phyloP scores from a whole-genome alignment of 2,888 invertebrate species.

The Orthonevra nobilis region DNA sequence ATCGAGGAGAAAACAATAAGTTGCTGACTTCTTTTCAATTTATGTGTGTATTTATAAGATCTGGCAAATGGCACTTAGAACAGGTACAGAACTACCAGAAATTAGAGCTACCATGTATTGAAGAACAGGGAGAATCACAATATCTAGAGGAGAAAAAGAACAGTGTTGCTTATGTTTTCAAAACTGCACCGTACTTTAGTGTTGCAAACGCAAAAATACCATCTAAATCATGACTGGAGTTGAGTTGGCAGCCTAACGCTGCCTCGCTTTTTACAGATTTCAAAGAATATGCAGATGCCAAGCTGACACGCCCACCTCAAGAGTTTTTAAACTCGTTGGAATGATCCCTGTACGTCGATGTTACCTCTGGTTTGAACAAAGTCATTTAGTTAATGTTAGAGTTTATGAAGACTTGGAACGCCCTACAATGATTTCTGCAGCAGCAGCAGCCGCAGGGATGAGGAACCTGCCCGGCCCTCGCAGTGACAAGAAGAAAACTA shows the following conservation, averaged over 20 bases:
- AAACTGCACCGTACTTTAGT: neutral
- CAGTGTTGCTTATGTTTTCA: neutral
- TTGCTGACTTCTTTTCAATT: conserved; percentile 15
- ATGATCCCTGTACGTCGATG: too few species aligned
- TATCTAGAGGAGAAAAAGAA: neutral
- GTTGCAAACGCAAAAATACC: neutral
- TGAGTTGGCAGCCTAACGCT: too few species aligned
- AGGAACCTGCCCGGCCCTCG: too few species aligned
- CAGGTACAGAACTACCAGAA: neutral
- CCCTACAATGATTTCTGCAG: too few species aligned
- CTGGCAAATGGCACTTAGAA: neutral
- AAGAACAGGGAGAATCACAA: neutral
- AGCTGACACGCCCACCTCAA: too few species aligned
- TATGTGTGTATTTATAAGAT: neutral
- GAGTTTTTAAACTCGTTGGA: conserved; percentile 1
- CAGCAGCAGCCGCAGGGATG: too few species aligned
- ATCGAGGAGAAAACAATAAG: conserved; percentile 25
- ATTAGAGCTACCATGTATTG: neutral
- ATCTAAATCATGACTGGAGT: too few species aligned
- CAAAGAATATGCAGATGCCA: conserved; percentile 13
- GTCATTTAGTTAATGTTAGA: too few species aligned
- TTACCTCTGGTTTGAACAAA: too few species aligned
- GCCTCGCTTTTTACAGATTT: conserved; percentile 6
- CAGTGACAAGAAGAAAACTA: too few species aligned
- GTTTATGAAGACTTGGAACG: too few species aligned